Base-by-base conservation (phyloP, 2,797 vertebrate species). In the Rhabdomys pumilio region DNA sequence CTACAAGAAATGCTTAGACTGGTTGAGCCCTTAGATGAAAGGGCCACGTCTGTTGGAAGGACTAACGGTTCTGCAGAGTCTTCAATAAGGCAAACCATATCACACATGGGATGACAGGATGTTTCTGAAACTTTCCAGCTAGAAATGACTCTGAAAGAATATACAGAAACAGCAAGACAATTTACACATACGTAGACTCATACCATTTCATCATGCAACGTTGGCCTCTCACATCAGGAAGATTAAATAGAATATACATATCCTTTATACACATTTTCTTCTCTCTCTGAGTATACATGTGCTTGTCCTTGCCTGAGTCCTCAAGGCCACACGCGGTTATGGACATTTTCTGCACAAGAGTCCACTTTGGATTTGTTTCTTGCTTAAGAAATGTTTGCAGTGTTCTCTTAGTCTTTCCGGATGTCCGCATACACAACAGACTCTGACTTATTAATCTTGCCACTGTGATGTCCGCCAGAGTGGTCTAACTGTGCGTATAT, bases 361-460 rank as follows among this genome's bases (percentile, higher is more conserved):
- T 98, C 97, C 98, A 97, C 96, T 98, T 96, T 97, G 95, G 92
- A 86, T 97, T 41, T 41, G 95, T 93, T 95, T 98, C 97, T 90
- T 47, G 59, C 53, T 92, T 31, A 26, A 89, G 72, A 14, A 31
- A 12, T 82, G 96, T 97, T 96, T 95, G 87, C 88, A 97, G 65
- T 89, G 96, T 98, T 98, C 98, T 98, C 97, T 99, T 98, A 99
- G 98, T 99, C 99, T 98, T 99, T 99, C 96, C 99, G 99, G 90
- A 99, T 99, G 98, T 99, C 99, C 57, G 99, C 99, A 57, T 99
- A 99, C 89, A 99, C 99, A 98, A 99, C 99, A 6, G 99, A 99
- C 98, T 99, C 99, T 90, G 99, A 99, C 98, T 99, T 99, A 98
- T 99, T 99, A 98, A 99, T 99, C 76, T 99, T 99, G 99, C 98